phyloP scores from a whole-genome alignment of 2,888 invertebrate species.

The Hartigia nigra region DNA sequence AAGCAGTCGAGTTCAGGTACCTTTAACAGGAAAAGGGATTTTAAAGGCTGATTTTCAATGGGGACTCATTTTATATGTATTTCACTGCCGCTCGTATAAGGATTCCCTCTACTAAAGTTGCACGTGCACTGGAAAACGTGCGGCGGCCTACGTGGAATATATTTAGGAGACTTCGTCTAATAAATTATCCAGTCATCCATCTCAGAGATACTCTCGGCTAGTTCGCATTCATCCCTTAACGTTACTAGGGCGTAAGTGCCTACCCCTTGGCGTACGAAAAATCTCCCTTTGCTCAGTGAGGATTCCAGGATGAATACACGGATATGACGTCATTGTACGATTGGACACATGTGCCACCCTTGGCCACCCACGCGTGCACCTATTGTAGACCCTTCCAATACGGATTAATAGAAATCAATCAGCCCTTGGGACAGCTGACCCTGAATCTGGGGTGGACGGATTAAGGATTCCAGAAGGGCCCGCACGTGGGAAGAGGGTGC shows the following conservation, averaged over 20 bases:
- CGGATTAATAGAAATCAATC: constrained; percentile 47
- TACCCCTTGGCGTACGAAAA: background rate
- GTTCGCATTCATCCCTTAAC: constrained; percentile 22
- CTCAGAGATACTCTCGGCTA: background rate
- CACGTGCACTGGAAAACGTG: background rate
- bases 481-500: background rate
- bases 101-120: background rate
- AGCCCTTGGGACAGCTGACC: constrained; percentile 44
- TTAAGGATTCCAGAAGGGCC: background rate
- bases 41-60: background rate
- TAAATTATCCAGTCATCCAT: constrained; percentile 21
- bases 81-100: background rate
- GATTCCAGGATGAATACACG: constrained; percentile 38
- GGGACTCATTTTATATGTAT: background rate
- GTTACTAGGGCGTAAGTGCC: constrained; percentile 12
- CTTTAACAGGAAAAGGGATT: background rate
- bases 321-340: constrained; percentile 20
- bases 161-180: constrained; percentile 17
- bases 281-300: background rate
- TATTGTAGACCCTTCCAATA: constrained; percentile 40
- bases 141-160: constrained; percentile 17
- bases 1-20: no score
- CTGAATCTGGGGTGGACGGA: constrained; percentile 1
- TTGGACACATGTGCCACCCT: constrained; percentile 33
- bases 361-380: constrained; percentile 35